Conservation (phyloP, 2,113 vertebrate genomes). For the Oenanthe melanoleuca region DNA sequence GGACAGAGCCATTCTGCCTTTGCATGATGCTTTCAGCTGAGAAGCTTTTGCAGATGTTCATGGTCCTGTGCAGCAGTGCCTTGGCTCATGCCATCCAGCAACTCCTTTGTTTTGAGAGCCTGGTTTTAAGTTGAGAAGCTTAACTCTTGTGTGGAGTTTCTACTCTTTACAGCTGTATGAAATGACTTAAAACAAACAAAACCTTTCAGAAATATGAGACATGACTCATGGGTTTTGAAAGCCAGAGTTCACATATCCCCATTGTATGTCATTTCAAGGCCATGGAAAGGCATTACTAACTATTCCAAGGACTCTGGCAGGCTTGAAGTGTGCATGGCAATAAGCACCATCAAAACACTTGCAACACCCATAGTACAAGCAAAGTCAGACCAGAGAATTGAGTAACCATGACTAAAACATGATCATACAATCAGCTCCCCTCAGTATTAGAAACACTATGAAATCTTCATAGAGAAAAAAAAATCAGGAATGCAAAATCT, state of each 20-base stretch:
- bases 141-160: background rate
- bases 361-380: background rate
- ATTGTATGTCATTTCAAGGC: background rate
- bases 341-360: conserved; percentile 8
- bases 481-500: background rate
- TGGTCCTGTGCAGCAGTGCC: background rate
- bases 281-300: background rate
- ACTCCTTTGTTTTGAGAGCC: background rate
- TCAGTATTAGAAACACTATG: conserved; percentile 18
- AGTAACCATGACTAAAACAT: conserved; percentile 32
- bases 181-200: background rate
- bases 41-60: background rate
- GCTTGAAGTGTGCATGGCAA: background rate
- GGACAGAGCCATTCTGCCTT: background rate
- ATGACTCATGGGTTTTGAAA: background rate
- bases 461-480: background rate
- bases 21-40: background rate
- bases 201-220: background rate
- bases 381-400: background rate
- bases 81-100: background rate
- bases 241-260: background rate
- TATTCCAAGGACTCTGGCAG: background rate
- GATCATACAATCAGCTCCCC: background rate
- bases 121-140: background rate
- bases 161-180: background rate